Percentiles rank a stretch among this genome's conserved stretches.
Conservation (phyloP, 2,113 vertebrate genomes). For the Capra hircus region DNA sequence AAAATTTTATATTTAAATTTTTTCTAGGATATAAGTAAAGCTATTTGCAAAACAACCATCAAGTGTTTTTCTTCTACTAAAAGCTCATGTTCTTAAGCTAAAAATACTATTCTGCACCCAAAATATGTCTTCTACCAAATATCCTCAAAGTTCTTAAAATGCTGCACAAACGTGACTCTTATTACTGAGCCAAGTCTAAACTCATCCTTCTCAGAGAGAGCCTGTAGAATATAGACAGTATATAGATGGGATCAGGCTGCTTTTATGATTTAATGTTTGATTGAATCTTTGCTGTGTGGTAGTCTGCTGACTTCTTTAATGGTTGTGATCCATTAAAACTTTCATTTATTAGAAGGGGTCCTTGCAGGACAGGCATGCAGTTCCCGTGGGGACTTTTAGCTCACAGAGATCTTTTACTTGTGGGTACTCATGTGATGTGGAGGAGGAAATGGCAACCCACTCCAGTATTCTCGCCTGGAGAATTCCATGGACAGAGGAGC, state of each 20-base stretch:
- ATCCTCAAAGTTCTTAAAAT: not conserved
- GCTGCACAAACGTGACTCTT: not conserved
- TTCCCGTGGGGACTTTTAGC: not conserved
- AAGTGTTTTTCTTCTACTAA: not conserved
- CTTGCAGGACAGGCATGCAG: not conserved
- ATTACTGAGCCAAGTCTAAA: not conserved
- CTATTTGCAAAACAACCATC: not conserved
- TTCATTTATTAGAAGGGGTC: not conserved
- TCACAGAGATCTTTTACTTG: not conserved
- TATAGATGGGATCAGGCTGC: not conserved
- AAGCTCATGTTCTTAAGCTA: slow-evolving; percentile 15
- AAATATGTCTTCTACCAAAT: not conserved
- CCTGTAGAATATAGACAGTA: not conserved
- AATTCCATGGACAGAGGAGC: not conserved
- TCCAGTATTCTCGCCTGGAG: not conserved
- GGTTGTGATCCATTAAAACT: not conserved
- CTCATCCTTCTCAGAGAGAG: not conserved
- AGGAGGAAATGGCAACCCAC: not conserved
- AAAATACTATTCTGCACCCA: not conserved
- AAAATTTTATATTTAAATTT: not conserved
- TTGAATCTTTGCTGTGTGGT: not conserved
- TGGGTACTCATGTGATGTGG: not conserved
- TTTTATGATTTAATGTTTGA: not conserved
- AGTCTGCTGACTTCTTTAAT: not conserved
- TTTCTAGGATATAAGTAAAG: not conserved